Evolutionary conservation across 2,888 invertebrate genomes (phyloP), one percentile per base, ranked within the genome.

Genomic region (Venustoraphidia nigricollis): DNA sequence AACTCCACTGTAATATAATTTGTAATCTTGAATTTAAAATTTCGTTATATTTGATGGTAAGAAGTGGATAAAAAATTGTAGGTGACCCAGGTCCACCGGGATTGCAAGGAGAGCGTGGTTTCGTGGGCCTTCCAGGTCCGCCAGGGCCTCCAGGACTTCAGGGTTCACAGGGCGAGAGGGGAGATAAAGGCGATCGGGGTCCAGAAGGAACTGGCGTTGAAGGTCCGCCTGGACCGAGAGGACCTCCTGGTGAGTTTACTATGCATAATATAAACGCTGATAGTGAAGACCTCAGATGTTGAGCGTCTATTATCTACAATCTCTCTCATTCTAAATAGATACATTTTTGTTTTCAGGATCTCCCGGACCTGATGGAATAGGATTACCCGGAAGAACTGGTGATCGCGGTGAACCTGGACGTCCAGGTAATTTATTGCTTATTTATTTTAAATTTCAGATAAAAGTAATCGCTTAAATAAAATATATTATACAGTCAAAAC

Each of bases 331-430:
- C 27, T 6, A 27, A 27, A 27, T 27, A 27, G 6, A 27, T 13
- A 37, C 14, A 34, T 37, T 43, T 46, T 44, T 49, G 45, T 52
- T 56, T 58, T 41, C 62, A 66, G 85, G 86, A 34, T 73, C 77
- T n/a, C 70, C 77, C 9, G 90, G 90, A 3, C 71, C 75, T 38
- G 76, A 79, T 48, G 78, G 79, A 8, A 64, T 75, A 51, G 79
- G 80, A 14, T 52, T 70, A 34, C 73, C 76, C 13, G 90, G 90
- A n/a, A 71, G 83, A 59, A 71, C 75, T 38, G 90, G 90, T 1
- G 81, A 81, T 52, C 70, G 84, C 59, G 89, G 89, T 9, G 82
- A 83, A 56, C 66, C 80, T 6, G 89, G 88, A 44, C 68, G 77
- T 63, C 75, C 79, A 67, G 86, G 85, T 81, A 66, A 58, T 52